These are phyloP conservation scores for Myotis pilosus DNA, from an alignment of 2,797 vertebrate species.

Conservation along the genomic window DNA sequence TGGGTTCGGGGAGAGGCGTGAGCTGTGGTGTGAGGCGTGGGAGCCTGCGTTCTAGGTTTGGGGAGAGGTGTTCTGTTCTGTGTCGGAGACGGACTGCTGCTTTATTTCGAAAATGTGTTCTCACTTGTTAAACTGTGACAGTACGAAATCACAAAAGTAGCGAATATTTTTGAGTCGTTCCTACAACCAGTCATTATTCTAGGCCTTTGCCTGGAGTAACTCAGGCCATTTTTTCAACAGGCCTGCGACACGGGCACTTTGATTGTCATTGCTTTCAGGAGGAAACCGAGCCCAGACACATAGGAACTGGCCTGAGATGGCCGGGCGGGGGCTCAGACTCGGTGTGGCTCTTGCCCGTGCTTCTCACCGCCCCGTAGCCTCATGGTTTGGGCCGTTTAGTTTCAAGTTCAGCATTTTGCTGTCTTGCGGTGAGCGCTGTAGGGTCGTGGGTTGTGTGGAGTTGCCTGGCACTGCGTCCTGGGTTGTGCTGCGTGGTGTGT, in stretches of 20 bases:
- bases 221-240: not conserved
- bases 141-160: not conserved
- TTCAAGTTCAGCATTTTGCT: not conserved
- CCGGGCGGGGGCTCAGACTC: not conserved
- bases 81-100: not conserved
- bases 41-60: not conserved
- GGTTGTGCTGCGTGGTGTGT: not conserved
- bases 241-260: not conserved
- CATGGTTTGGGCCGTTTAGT: not conserved
- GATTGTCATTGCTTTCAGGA: not conserved
- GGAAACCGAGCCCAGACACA: not conserved
- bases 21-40: not conserved
- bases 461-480: not conserved
- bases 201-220: not conserved
- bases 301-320: not conserved
- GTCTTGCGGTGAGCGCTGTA: not conserved
- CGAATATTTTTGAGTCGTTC: not conserved
- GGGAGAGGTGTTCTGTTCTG: not conserved
- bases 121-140: not conserved
- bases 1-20: not conserved
- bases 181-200: not conserved
- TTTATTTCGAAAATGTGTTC: conserved; percentile 8
- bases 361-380: not conserved
- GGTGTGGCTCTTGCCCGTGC: not conserved
- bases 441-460: not conserved